A percentile compares a stretch with the other conserved stretches of the same genome.
Conservation (phyloP, 2,113 vertebrate genomes). For the Ceuthmochares aereus region DNA sequence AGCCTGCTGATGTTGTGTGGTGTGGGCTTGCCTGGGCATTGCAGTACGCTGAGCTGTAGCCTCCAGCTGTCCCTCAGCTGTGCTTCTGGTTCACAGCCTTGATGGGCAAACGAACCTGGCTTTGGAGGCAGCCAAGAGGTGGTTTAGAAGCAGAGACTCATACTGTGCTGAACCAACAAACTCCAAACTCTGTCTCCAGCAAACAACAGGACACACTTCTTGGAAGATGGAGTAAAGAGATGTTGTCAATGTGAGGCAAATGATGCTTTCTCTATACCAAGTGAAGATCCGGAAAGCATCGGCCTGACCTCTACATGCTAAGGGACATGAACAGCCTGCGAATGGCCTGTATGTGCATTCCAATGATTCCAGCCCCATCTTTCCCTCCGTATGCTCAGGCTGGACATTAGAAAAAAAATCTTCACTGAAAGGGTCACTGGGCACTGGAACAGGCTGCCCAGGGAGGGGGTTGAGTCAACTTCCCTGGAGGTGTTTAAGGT, state of each 20-base stretch:
- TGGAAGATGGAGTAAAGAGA: background rate
- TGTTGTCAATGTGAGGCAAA: background rate
- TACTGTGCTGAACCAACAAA: background rate
- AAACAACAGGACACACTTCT: background rate
- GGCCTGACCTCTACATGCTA: background rate
- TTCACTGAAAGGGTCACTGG: no score
- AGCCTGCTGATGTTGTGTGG: background rate
- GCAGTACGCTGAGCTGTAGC: background rate
- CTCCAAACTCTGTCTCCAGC: background rate
- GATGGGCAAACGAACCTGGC: background rate
- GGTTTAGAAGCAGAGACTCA: background rate
- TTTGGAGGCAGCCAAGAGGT: background rate
- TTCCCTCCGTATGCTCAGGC: background rate
- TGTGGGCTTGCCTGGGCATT: background rate
- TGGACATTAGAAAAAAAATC: no score
- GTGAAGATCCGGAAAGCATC: background rate
- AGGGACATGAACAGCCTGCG: rapidly evolving
- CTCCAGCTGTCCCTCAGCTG: background rate
- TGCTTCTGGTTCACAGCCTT: background rate
- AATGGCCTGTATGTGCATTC: background rate
- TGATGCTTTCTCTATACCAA: background rate
- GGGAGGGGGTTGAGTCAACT: no score
- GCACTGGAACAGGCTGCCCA: no score
- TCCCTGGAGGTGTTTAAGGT: no score
- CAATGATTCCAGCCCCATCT: background rate